Evolutionary conservation across 2,797 vertebrate species (phyloP).

Genomic region (Malacoraja senta): DNA sequence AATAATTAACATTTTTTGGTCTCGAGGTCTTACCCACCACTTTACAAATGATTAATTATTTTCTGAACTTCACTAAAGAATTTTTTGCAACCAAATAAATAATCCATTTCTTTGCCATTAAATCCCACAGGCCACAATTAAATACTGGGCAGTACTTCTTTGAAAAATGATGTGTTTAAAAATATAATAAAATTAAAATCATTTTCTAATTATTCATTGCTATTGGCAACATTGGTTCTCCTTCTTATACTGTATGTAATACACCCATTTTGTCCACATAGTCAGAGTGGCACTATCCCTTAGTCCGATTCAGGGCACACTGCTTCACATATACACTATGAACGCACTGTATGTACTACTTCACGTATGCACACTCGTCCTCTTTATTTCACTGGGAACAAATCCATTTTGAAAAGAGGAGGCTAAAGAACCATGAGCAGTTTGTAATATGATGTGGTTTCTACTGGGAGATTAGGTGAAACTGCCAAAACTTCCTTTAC

Average conservation of each 20-base stretch:
- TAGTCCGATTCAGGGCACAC: neutral
- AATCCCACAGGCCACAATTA: neutral
- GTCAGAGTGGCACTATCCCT: neutral
- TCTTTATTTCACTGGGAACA: neutral
- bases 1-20: too few species aligned
- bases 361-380: neutral
- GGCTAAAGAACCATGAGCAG: neutral
- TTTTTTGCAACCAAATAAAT: neutral
- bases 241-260: neutral
- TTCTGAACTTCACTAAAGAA: neutral
- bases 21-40: neutral
- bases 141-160: neutral
- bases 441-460: neutral
- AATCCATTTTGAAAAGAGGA: too few species aligned
- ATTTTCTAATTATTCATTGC: neutral
- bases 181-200: neutral
- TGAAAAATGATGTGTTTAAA: neutral
- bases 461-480: neutral
- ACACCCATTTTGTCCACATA: neutral
- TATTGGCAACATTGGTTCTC: neutral
- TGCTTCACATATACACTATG: neutral
- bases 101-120: neutral
- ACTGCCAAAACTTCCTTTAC: neutral
- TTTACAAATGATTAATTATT: neutral
- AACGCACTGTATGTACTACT: neutral